These are phyloP conservation scores for Aramus guarauna DNA, from an alignment of 2,113 vertebrate species.

Conservation along the genomic window DNA sequence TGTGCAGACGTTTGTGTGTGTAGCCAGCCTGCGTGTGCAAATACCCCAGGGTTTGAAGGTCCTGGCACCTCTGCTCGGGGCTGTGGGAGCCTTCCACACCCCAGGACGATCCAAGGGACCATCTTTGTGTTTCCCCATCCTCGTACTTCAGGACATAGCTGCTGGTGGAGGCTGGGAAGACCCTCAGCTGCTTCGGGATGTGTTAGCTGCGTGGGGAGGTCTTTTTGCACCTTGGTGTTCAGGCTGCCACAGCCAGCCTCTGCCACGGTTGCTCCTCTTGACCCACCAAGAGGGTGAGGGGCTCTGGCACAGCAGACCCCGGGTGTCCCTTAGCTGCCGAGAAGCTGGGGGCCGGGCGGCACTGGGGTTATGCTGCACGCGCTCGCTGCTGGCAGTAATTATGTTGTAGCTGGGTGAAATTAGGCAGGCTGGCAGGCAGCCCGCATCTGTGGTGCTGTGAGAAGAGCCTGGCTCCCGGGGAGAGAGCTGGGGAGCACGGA, in stretches of 20 bases:
- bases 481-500: background rate
- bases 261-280: background rate
- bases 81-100: background rate
- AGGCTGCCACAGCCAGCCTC: background rate
- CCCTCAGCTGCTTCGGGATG: background rate
- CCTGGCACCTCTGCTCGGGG: background rate
- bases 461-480: background rate
- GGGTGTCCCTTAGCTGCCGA: background rate
- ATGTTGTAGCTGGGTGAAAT: background rate
- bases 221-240: background rate
- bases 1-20: rapidly evolving
- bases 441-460: rapidly evolving
- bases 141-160: background rate
- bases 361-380: background rate
- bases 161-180: background rate
- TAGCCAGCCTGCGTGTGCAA: background rate
- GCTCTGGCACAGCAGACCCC: background rate
- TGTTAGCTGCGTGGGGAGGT: background rate
- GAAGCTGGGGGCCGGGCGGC: background rate
- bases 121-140: background rate
- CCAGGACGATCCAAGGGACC: background rate
- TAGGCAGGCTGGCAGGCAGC: slow-evolving; percentile 12
- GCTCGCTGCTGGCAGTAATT: background rate
- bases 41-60: background rate
- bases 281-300: background rate